A percentile compares a stretch with the other conserved stretches of the same genome.
phyloP scores from a whole-genome alignment of 1,140 invertebrate species.

The Cyrtorhinus lividipennis region DNA sequence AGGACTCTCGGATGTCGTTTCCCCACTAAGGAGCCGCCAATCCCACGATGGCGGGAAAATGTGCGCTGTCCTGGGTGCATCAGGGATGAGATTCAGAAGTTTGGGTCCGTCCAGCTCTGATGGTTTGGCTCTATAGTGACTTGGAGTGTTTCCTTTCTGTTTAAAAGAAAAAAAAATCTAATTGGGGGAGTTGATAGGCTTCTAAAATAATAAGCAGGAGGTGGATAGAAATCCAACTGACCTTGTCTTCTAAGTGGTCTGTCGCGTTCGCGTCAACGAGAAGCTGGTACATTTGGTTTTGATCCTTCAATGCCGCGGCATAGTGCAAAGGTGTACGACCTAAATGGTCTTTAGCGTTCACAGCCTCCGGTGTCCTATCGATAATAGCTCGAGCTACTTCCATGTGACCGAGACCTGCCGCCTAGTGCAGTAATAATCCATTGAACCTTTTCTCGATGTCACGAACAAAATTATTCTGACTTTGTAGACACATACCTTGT shows the following conservation, averaged over 20 bases:
- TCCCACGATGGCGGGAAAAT: constrained; percentile 51
- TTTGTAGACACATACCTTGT: too few species aligned
- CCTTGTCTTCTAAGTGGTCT: constrained; percentile 63
- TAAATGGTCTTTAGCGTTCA: constrained; percentile 55
- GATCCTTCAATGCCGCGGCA: constrained; percentile 58
- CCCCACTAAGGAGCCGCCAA: constrained; percentile 35
- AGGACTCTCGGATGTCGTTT: constrained; percentile 33
- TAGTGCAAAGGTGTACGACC: constrained; percentile 85
- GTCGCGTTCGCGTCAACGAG: constrained; percentile 60
- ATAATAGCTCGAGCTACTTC: constrained; percentile 60
- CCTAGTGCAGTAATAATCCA: too few species aligned
- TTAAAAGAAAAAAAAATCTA: constrained; percentile 27
- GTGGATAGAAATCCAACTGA: too few species aligned
- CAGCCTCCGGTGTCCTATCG: constrained; percentile 47
- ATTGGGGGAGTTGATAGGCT: too few species aligned
- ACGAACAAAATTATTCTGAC: too few species aligned
- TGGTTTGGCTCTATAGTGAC: constrained; percentile 58
- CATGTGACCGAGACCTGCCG: constrained; percentile 58
- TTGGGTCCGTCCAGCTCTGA: constrained; percentile 52
- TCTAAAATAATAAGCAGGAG: too few species aligned
- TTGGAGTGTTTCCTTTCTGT: constrained; percentile 66
- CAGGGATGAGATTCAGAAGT: constrained; percentile 55
- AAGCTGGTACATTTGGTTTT: constrained; percentile 53
- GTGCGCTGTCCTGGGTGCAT: constrained; percentile 55
- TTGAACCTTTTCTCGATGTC: too few species aligned